Conservation (phyloP, 2,888 invertebrate genomes). For the Macroteleia sp. region DNA sequence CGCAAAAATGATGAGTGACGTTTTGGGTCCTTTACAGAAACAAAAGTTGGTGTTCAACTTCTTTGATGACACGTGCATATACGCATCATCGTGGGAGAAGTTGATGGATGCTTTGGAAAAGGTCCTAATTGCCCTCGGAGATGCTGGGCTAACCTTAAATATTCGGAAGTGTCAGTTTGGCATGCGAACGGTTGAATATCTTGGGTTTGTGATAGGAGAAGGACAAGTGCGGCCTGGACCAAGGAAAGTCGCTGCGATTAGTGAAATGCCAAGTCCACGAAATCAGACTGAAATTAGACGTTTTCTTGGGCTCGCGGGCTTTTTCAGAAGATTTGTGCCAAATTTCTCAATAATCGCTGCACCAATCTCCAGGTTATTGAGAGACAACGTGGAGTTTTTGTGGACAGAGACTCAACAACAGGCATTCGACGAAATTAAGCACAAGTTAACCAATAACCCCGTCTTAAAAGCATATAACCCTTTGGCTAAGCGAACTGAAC, state of each 20-base stretch:
- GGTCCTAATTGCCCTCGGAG: constrained; percentile 1
- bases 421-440: background rate
- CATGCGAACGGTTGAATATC: background rate
- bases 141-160: constrained; percentile 18
- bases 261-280: constrained; percentile 12
- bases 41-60: background rate
- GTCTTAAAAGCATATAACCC: background rate
- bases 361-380: background rate
- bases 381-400: background rate
- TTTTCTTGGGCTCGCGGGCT: constrained; percentile 42
- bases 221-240: constrained; percentile 44
- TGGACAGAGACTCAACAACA: background rate
- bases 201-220: constrained; percentile 39
- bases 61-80: constrained; percentile 21
- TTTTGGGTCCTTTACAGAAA: constrained; percentile 2
- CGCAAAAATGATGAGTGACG: constrained; percentile 20
- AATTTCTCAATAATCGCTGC: background rate
- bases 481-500: background rate
- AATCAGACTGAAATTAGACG: constrained; percentile 40
- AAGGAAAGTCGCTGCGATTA: constrained; percentile 21
- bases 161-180: constrained; percentile 18
- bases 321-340: constrained; percentile 55
- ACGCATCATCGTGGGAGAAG: background rate
- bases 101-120: constrained; percentile 1
- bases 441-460: background rate